A percentile compares a stretch with the other conserved stretches of the same genome.
Conservation (phyloP, 2,888 invertebrate genomes). For the Lamellibrachia columna region DNA sequence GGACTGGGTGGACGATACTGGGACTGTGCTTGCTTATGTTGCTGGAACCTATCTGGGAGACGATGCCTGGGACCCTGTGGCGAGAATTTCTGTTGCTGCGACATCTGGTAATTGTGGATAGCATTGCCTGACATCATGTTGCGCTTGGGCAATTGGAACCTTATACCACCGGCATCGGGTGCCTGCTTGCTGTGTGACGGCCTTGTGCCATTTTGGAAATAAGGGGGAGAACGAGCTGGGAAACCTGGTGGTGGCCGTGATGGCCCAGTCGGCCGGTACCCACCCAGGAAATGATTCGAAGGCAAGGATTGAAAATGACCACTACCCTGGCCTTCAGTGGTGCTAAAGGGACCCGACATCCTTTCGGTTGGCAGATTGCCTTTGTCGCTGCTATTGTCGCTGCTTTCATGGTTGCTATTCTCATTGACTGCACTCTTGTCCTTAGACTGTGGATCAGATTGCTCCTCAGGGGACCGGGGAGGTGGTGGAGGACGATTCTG, state of each 20-base stretch:
- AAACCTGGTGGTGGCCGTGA: neutral
- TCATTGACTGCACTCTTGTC: neutral
- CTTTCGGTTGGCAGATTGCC: neutral
- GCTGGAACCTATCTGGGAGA: neutral
- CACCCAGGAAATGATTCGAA: neutral
- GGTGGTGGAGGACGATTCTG: slow-evolving; percentile 10
- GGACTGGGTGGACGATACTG: neutral
- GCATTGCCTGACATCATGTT: slow-evolving; percentile 60
- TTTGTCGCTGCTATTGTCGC: neutral
- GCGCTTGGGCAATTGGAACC: slow-evolving; percentile 68
- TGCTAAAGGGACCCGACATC: neutral
- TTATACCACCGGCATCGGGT: slow-evolving; percentile 58
- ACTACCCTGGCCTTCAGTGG: neutral
- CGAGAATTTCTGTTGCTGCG: neutral
- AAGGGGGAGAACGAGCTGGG: neutral
- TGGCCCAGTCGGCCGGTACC: neutral
- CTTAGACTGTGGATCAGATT: neutral
- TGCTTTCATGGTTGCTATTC: neutral
- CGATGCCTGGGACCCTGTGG: neutral
- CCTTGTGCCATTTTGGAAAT: neutral
- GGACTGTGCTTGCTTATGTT: neutral
- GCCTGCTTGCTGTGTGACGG: slow-evolving; percentile 34
- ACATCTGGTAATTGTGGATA: slow-evolving; percentile 25
- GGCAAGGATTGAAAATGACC: neutral
- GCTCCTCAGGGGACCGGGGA: neutral